These are phyloP conservation scores for Rhyzopertha dominica DNA, from an alignment of 1,140 invertebrate species.

Conservation along the genomic window DNA sequence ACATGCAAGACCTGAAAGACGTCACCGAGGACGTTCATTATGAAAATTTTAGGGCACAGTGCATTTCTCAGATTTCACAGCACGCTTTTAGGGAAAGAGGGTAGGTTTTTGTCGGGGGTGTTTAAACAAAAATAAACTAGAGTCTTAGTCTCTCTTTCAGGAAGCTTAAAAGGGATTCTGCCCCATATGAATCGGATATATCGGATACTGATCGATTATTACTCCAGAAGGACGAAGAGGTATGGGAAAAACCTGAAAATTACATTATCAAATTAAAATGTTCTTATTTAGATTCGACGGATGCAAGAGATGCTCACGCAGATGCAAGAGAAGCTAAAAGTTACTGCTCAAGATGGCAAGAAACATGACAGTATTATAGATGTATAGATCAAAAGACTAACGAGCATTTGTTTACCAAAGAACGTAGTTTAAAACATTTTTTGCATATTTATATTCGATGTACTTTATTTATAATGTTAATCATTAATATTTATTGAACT, in stretches of 20 bases:
- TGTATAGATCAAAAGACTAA: conserved; percentile 52
- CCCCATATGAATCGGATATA: conserved; percentile 67
- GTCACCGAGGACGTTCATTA: conserved; percentile 94
- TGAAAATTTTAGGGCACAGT: conserved; percentile 91
- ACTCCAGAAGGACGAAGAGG: conserved; percentile 90
- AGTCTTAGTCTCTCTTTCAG: conserved; percentile 49
- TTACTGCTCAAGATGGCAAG: conserved; percentile 64
- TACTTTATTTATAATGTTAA: conserved; percentile 22
- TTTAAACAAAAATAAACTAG: conserved; percentile 2
- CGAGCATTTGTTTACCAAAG: conserved; percentile 18
- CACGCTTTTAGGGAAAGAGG: conserved; percentile 75
- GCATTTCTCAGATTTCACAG: conserved; percentile 84
- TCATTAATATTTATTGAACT: too few species aligned
- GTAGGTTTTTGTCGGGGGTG: conserved; percentile 2
- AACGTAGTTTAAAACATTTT: conserved; percentile 19
- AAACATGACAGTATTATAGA: conserved; percentile 78
- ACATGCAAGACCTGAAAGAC: conserved; percentile 94
- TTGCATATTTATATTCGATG: conserved; percentile 19
- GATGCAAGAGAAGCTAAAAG: conserved; percentile 94
- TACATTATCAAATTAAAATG: conserved; percentile 11
- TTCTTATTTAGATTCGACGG: conserved; percentile 68
- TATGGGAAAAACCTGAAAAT: conserved; percentile 41
- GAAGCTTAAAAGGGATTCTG: conserved; percentile 78
- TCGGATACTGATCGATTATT: conserved; percentile 81
- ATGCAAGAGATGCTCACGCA: conserved; percentile 96